Evolutionary conservation across 2,113 vertebrate genomes (phyloP).

Genomic region (Sminthopsis crassicaudata): DNA sequence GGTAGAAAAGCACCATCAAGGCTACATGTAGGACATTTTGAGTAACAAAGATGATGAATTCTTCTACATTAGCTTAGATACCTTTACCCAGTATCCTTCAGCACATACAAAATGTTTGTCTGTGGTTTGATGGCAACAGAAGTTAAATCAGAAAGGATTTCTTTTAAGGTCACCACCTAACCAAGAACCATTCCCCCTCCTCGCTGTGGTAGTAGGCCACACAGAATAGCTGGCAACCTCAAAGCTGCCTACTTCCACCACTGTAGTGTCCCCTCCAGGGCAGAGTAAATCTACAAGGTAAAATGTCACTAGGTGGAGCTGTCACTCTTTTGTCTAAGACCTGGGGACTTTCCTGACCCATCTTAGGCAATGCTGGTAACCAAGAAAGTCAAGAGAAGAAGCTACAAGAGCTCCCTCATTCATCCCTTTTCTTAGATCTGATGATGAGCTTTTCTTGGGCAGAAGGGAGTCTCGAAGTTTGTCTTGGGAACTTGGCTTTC

Average conservation of each 20-base stretch:
- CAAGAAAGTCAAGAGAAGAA: background rate
- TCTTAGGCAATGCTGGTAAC: background rate
- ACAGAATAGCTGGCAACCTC: background rate
- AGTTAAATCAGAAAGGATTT: background rate
- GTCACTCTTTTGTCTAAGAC: background rate
- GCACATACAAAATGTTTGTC: background rate
- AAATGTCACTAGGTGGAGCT: conserved; percentile 44
- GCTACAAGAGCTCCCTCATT: background rate
- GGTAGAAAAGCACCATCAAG: background rate
- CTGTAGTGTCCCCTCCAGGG: background rate
- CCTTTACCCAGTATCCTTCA: background rate
- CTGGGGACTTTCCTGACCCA: background rate
- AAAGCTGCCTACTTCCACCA: background rate
- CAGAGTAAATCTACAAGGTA: background rate
- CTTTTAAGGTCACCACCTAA: background rate
- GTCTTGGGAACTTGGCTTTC: background rate
- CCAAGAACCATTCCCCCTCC: background rate
- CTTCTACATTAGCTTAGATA: background rate
- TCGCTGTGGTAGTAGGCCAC: background rate
- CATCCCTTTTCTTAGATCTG: background rate
- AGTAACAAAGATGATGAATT: background rate
- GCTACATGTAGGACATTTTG: background rate
- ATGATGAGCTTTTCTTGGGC: background rate
- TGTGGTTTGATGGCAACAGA: background rate
- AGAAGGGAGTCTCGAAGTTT: background rate